Evolutionary conservation across 2,797 vertebrate species (phyloP), one percentile per base, ranked within the genome.

Genomic region (Danio kyathit): DNA sequence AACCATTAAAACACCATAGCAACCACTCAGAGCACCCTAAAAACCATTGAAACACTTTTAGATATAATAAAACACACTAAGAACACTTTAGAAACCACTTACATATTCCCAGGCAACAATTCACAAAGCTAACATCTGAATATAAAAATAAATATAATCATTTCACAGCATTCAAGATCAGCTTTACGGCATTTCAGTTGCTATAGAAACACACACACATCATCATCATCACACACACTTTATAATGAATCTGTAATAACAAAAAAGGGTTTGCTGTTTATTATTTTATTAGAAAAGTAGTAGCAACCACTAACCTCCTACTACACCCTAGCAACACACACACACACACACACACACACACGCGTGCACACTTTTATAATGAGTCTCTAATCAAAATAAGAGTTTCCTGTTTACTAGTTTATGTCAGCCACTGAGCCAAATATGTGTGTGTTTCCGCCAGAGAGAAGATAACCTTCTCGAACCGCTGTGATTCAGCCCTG

Each of bases 381-480:
- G 29, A 29, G 29, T 29, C 29, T 29, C 29, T 29, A 29, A 29
- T 29, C 75, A 84, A 84, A 85, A 88, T 83, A 83, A 72, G 73
- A 69, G 69, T 65, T 88, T 88, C 86, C 83, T 88, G 86, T 86
- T 88, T 87, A 87, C 67, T 59, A 21, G 19, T 67, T 48, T 73
- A 74, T 82, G 81, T 86, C 76, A 65, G 54, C 21, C 76, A 65
- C 63, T 43, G 80, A 80, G 76, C 75, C 82, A 87, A 80, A 85
- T 74, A 86, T 79, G 60, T 76, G 70, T 43, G 61, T 74, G 44
- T 46, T 76, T 81, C 76, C 71, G 75, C 51, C 40, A 77, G 46
- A 13, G 64, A 49, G 54, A 78, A 9, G 52, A 77, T 48, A 77
- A 59, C 52, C 54, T 54, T 65, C n/a, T 21, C 60, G 43, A 40